Evolutionary conservation across 2,113 vertebrate genomes (phyloP).

Genomic region (Megaceryle torquata): DNA sequence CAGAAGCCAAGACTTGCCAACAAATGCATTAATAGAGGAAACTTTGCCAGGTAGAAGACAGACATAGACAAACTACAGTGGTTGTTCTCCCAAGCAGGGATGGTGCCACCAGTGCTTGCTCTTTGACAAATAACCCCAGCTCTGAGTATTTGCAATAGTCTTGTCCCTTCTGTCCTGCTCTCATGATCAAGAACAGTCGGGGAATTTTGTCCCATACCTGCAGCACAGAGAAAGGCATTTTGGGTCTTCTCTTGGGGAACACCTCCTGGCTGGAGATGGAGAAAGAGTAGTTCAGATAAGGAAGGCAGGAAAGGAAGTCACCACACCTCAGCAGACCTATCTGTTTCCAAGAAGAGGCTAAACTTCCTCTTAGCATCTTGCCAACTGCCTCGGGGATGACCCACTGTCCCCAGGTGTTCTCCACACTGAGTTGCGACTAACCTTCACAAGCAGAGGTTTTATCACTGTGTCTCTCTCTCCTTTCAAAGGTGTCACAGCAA

Average conservation of each 20-base stretch:
- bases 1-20: background rate
- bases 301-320: background rate
- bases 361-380: background rate
- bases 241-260: conserved; percentile 62
- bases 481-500: conserved; percentile 31
- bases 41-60: background rate
- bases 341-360: background rate
- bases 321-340: background rate
- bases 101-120: background rate
- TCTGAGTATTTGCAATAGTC: background rate
- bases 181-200: background rate
- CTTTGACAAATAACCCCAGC: background rate
- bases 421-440: conserved; percentile 13
- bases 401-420: background rate
- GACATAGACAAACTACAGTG: background rate
- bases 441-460: conserved; percentile 71
- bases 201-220: conserved; percentile 47
- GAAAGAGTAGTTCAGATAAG: background rate
- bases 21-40: background rate
- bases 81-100: background rate
- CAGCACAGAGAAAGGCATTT: conserved; percentile 62
- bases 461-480: conserved; percentile 52
- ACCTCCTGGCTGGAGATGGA: conserved; percentile 57
- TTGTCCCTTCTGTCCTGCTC: background rate
- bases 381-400: background rate